These are phyloP conservation scores for Entomobrya proxima DNA, from an alignment of 2,888 invertebrate species.

Conservation along the genomic window DNA sequence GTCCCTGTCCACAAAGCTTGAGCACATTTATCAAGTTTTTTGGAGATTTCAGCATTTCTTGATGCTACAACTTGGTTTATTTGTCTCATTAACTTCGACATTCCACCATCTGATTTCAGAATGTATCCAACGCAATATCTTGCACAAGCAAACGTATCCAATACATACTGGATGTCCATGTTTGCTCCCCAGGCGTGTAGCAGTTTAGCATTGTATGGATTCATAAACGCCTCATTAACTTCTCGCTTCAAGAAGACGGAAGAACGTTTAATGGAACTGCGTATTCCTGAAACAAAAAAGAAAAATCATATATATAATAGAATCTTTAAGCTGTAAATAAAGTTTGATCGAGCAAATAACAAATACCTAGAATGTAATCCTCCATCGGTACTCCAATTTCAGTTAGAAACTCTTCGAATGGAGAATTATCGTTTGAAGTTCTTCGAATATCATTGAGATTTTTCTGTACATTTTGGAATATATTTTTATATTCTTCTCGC, in stretches of 20 bases:
- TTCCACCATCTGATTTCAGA: conserved; percentile 70
- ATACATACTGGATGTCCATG: conserved; percentile 77
- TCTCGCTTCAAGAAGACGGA: conserved; percentile 72
- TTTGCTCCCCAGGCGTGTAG: conserved; percentile 76
- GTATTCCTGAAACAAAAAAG: too few species aligned
- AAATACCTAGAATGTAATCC: too few species aligned
- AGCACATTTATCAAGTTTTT: background rate
- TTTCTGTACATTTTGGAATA: too few species aligned
- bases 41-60: conserved; percentile 71
- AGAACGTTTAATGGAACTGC: conserved; percentile 61
- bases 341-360: too few species aligned
- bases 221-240: conserved; percentile 70
- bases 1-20: conserved; percentile 70
- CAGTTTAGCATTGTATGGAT: conserved; percentile 75
- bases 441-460: too few species aligned
- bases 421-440: too few species aligned
- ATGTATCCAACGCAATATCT: conserved; percentile 76
- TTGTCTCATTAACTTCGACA: conserved; percentile 71
- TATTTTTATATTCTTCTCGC: too few species aligned
- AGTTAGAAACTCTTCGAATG: too few species aligned
- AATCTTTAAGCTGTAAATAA: too few species aligned
- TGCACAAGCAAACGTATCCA: conserved; percentile 76
- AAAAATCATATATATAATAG: too few species aligned
- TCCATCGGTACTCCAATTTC: too few species aligned
- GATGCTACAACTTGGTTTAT: too few species aligned